Percentiles rank a stretch among this genome's conserved stretches.
These are phyloP conservation scores for Erebia ligea DNA, from an alignment of 2,888 invertebrate genomes.

Conservation along the genomic window DNA sequence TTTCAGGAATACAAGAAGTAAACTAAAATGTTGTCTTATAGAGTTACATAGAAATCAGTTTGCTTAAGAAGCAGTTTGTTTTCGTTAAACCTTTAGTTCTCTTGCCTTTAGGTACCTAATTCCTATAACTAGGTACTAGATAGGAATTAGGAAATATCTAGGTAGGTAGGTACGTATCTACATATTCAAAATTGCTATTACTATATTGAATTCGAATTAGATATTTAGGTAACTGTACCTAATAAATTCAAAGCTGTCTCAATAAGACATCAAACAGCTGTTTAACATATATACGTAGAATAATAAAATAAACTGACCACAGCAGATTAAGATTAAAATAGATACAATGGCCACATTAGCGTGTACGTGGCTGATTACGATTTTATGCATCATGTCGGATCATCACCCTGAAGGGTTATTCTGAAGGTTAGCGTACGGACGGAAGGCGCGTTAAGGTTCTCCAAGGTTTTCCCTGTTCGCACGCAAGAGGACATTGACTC, in stretches of 20 bases:
- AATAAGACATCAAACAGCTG: conserved; percentile 5
- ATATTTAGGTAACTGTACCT: background rate
- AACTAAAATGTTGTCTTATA: background rate
- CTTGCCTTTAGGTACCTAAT: too few species aligned
- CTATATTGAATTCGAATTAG: too few species aligned
- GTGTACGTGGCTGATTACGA: conserved; percentile 43
- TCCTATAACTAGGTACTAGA: too few species aligned
- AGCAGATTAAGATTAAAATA: conserved; percentile 22
- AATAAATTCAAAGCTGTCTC: background rate
- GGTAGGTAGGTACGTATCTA: too few species aligned
- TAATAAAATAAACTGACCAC: conserved; percentile 24
- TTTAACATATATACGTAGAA: conserved; percentile 10
- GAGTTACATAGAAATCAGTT: too few species aligned
- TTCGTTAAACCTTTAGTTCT: too few species aligned
- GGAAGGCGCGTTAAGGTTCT: conserved; percentile 64
- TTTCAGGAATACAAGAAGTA: background rate
- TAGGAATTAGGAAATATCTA: too few species aligned
- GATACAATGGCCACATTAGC: conserved; percentile 45
- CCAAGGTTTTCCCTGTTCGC: conserved; percentile 78
- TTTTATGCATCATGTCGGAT: conserved; percentile 50
- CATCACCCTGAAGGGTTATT: conserved; percentile 65
- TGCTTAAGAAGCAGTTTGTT: too few species aligned
- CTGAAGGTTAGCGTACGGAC: conserved; percentile 53
- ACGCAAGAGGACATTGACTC: conserved; percentile 80
- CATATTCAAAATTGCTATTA: too few species aligned